phyloP scores from a whole-genome alignment of 2,113 vertebrate genomes.

The Catharus bicknelli region DNA sequence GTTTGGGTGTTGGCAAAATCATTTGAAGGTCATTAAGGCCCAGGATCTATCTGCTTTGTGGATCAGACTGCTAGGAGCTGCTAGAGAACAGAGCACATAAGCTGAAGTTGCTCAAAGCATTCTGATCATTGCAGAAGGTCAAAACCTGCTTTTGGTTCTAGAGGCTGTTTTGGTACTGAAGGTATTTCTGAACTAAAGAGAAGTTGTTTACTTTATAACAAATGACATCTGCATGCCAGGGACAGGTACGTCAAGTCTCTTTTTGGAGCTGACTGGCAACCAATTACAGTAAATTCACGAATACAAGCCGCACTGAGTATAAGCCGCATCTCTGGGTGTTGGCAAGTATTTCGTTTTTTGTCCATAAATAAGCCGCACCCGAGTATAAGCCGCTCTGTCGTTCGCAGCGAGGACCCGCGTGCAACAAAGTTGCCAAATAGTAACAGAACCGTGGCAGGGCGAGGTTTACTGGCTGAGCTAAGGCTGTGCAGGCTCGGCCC shows the following conservation, averaged over 20 bases:
- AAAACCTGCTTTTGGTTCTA: neutral
- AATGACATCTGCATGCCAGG: neutral
- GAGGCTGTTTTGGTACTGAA: neutral
- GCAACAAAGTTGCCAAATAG: no score
- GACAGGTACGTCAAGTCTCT: neutral
- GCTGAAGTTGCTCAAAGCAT: neutral
- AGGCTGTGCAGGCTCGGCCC: no score
- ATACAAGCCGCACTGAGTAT: no score
- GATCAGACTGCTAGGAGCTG: neutral
- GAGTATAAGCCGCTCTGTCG: no score
- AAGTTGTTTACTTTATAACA: neutral
- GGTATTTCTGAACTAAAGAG: neutral
- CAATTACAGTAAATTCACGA: neutral
- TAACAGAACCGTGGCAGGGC: no score
- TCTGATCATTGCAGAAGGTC: neutral
- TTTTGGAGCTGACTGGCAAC: neutral
- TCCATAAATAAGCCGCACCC: no score
- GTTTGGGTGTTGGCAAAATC: neutral
- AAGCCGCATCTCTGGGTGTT: no score
- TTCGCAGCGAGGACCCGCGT: no score
- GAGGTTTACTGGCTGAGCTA: no score
- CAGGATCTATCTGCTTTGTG: neutral
- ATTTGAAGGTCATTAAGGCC: neutral
- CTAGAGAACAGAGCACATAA: neutral
- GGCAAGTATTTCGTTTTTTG: no score